These are phyloP conservation scores for Tinea pellionella DNA, from an alignment of 2,888 invertebrate species.

Conservation along the genomic window DNA sequence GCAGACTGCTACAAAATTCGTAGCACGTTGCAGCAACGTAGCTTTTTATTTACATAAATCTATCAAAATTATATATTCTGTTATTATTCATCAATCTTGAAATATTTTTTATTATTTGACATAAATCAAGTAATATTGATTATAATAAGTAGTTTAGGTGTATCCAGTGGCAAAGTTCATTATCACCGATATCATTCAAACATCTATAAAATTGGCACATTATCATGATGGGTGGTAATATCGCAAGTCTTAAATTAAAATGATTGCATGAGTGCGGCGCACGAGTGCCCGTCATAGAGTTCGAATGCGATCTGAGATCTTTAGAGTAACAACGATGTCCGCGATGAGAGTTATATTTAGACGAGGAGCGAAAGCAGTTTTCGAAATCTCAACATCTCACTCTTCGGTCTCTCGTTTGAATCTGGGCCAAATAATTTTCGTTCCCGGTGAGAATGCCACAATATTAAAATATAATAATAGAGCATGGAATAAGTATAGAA, in stretches of 20 bases:
- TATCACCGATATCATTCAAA: conserved; percentile 24
- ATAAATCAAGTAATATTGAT: background rate
- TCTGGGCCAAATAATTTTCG: conserved; percentile 66
- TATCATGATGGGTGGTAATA: conserved; percentile 23
- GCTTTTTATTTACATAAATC: background rate
- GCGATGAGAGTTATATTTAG: conserved; percentile 37
- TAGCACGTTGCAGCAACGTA: background rate
- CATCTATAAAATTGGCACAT: conserved; percentile 17
- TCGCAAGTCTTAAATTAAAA: conserved; percentile 39
- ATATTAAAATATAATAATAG: conserved; percentile 68
- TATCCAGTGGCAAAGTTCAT: conserved; percentile 21
- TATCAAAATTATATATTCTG: background rate
- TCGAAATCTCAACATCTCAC: conserved; percentile 59
- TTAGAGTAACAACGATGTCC: conserved; percentile 1
- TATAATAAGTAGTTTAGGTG: background rate
- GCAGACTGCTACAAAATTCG: background rate
- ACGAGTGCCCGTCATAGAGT: conserved; percentile 16
- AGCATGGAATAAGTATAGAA: conserved; percentile 46
- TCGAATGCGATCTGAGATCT: conserved; percentile 1
- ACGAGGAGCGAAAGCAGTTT: conserved; percentile 58
- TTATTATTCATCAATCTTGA: background rate
- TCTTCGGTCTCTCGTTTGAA: conserved; percentile 65
- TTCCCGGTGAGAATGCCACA: conserved; percentile 64
- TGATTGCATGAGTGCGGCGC: conserved; percentile 24
- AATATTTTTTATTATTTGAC: background rate